Evolutionary conservation across 1,140 invertebrate genomes (phyloP), one percentile per base, ranked within the genome.

Genomic region (Eriocheir sinensis): DNA sequence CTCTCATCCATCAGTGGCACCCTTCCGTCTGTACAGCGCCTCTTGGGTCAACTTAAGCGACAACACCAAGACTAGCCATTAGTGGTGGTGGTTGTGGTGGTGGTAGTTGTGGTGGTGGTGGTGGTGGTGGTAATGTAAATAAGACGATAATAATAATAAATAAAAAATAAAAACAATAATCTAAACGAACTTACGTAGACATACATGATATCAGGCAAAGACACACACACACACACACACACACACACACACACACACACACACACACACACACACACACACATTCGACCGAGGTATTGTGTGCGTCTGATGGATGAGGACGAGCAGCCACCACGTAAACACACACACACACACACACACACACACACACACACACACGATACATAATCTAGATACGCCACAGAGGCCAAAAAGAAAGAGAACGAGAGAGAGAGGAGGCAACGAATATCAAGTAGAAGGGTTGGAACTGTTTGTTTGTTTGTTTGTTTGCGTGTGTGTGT

Each of bases 241-340:
- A 88, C 85, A 88, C 85, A 88, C 85, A 88, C 85, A 88, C 85
- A 88, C 85, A 88, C 85, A 88, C 85, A 40, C 85, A 40, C 85
- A 40, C 85, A 40, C 85, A 40, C 85, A 40, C 85, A 40, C 85
- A 40, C 85, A 40, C 85, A 40, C 85, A 40, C 85, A 40, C 85
- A 88, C 85, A 88, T 38, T 72, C 60, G 60, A 72, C 60, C 21
- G 8, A 6, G 27, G 60, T 72, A 72, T 72, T 72, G 60, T 72
- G 60, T n/a, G 60, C 12, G 60, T 72, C 60, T 72, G 60, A 72
- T 72, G 60, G 60, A 72, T 72, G 60, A n/a, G 60, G 60, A 72
- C 27, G 60, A 72, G n/a, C 60, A 72, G 60, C 60, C 60, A n/a
- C 60, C 60, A 72, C 41, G 41, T 86, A 86, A 40, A 86, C 41